These are phyloP conservation scores for Haliclona indistincta DNA, from an alignment of 37 sponge, comb jelly and placozoan species.

Conservation along the genomic window DNA sequence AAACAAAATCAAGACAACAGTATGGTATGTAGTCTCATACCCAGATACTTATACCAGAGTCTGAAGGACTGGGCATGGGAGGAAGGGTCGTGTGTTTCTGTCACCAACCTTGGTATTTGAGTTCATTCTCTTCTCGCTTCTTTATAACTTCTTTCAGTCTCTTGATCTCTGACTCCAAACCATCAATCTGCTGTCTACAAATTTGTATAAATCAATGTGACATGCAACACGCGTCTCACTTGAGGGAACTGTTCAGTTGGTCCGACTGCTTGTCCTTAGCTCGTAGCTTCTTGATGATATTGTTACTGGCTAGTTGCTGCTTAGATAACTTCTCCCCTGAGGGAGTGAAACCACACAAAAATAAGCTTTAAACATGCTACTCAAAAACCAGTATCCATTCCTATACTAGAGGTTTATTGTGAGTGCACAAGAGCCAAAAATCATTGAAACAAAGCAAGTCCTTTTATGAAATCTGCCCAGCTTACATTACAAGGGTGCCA, in stretches of 20 bases:
- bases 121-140: constrained; percentile 79
- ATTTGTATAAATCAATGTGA: neutral
- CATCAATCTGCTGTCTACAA: constrained; percentile 72
- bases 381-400: no score
- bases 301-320: constrained; percentile 78
- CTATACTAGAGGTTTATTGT: no score
- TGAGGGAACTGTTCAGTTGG: constrained; percentile 62
- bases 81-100: neutral
- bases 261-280: constrained; percentile 82
- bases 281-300: constrained; percentile 90
- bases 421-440: neutral
- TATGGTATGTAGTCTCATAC: neutral
- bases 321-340: constrained; percentile 87
- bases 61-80: neutral
- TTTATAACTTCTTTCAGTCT: constrained; percentile 64
- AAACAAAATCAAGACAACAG: neutral
- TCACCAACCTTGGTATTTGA: constrained; percentile 70
- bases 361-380: no score
- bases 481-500: no score
- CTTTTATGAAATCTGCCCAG: no score
- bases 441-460: neutral
- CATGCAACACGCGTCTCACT: constrained; percentile 8
- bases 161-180: constrained; percentile 43
- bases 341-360: neutral
- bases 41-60: neutral